Percentiles rank a stretch among this genome's conserved stretches.
These are phyloP conservation scores for Oceanites oceanicus DNA, from an alignment of 2,113 vertebrate species.

Conservation along the genomic window DNA sequence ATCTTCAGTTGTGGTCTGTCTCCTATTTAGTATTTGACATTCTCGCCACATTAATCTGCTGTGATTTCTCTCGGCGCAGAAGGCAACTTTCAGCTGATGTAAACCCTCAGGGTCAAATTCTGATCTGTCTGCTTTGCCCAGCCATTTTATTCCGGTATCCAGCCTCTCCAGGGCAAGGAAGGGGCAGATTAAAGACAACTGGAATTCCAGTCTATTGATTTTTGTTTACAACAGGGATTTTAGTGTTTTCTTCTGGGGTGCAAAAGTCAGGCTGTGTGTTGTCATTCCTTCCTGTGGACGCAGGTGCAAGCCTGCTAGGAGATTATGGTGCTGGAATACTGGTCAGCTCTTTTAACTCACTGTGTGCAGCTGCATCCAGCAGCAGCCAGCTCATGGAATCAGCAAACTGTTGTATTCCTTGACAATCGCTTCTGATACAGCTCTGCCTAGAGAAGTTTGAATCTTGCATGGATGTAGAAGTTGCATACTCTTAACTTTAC, in stretches of 20 bases:
- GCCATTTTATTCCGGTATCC: not conserved
- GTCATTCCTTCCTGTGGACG: not conserved
- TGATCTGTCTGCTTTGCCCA: not conserved
- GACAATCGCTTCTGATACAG: not conserved
- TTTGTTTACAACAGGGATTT: not conserved
- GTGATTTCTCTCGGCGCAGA: not conserved
- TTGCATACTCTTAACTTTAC: not conserved
- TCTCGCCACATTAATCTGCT: not conserved
- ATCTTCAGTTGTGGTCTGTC: not conserved
- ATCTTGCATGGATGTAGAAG: not conserved
- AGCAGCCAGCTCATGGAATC: not conserved
- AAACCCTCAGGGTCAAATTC: rapidly evolving
- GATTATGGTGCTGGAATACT: not conserved
- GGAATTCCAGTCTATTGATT: not conserved
- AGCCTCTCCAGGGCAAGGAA: not conserved
- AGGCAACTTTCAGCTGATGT: not conserved
- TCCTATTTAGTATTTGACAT: not conserved
- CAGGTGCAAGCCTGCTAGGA: not conserved
- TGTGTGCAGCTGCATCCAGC: not conserved
- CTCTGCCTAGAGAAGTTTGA: not conserved
- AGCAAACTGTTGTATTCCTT: not conserved
- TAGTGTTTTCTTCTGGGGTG: not conserved
- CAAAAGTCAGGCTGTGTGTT: not conserved
- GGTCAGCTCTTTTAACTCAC: not conserved
- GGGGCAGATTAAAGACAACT: not conserved